Conservation (phyloP, 2,113 vertebrate genomes). For the Pardalotus punctatus region DNA sequence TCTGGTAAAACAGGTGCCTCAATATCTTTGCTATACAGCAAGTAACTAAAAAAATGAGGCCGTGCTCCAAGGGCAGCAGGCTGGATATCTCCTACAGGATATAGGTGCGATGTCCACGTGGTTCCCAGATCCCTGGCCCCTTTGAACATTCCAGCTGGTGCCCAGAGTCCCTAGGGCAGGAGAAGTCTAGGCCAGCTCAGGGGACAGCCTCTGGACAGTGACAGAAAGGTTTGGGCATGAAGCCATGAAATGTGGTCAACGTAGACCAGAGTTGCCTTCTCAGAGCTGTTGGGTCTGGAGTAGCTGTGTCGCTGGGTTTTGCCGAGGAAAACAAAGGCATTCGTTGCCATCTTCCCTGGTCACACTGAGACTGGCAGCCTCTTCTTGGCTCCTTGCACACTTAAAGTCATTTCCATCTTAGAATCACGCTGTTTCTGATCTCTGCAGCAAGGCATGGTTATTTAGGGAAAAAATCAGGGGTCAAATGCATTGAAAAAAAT, state of each 20-base stretch:
- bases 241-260: rapidly evolving
- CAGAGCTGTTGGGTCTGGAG: background rate
- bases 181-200: background rate
- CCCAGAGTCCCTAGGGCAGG: background rate
- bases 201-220: background rate
- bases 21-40: background rate
- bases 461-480: background rate
- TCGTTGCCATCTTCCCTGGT: background rate
- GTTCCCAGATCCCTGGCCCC: background rate
- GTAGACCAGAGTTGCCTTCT: background rate
- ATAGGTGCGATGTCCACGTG: background rate
- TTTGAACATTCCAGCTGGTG: background rate
- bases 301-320: background rate
- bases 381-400: background rate
- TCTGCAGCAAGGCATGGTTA: background rate
- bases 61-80: background rate
- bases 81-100: background rate
- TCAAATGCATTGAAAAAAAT: background rate
- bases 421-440: background rate
- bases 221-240: background rate
- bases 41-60: background rate
- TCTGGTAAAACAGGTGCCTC: background rate
- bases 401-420: background rate
- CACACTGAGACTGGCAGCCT: background rate
- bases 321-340: background rate